Evolutionary conservation across 2,888 invertebrate genomes (phyloP).

Genomic region (Pseudolycoriella hygida): DNA sequence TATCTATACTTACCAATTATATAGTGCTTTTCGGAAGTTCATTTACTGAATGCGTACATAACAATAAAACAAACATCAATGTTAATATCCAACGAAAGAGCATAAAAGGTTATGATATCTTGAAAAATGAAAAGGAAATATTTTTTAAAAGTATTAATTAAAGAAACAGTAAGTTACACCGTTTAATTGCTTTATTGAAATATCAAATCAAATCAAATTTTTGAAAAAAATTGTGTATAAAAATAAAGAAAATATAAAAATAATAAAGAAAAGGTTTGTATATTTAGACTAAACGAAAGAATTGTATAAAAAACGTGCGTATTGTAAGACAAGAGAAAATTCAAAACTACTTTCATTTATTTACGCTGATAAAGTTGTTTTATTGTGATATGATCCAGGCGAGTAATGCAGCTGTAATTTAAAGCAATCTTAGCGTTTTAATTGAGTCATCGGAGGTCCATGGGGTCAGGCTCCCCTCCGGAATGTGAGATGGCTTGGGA

Average conservation of each 20-base stretch:
- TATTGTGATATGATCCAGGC: no score
- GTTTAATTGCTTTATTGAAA: constrained; percentile 1
- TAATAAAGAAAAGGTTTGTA: no score
- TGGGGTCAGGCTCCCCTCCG: no score
- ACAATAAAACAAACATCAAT: not conserved
- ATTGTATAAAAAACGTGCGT: no score
- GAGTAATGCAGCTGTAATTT: no score
- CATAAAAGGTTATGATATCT: not conserved
- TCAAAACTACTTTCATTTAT: no score
- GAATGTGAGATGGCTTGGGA: no score
- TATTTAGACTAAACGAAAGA: no score
- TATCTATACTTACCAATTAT: not conserved
- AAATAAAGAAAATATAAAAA: not conserved
- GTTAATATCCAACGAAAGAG: not conserved
- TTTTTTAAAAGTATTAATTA: not conserved
- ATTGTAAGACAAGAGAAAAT: no score
- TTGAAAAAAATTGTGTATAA: not conserved
- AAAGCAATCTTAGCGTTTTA: no score
- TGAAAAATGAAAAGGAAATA: not conserved
- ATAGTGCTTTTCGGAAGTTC: not conserved
- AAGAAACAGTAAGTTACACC: not conserved
- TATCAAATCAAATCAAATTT: constrained; percentile 1
- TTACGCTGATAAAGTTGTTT: no score
- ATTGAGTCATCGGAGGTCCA: no score
- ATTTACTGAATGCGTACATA: not conserved